Percentiles rank a stretch among this genome's conserved stretches.
Conservation (phyloP, 2,113 vertebrate genomes). For the Orthonyx spaldingii region DNA sequence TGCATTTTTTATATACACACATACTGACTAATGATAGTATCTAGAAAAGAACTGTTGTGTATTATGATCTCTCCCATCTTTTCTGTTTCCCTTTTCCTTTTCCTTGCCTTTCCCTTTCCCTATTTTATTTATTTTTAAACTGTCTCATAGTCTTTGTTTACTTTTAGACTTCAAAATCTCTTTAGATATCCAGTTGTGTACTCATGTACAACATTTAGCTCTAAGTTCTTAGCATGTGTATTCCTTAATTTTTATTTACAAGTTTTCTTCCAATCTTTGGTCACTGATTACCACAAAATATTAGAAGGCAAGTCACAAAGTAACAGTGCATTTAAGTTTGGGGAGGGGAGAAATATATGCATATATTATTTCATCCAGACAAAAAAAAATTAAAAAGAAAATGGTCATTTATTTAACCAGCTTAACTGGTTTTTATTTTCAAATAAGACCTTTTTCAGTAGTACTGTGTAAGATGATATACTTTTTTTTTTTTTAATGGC, state of each 20-base stretch:
- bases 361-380: not conserved
- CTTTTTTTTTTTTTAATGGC: not conserved
- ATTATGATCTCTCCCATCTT: not conserved
- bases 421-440: not conserved
- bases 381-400: not conserved
- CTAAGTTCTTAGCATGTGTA: not conserved
- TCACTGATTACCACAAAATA: not conserved
- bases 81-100: not conserved
- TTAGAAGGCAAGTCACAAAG: not conserved
- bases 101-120: not conserved
- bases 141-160: not conserved
- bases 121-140: not conserved
- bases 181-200: not conserved
- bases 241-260: not conserved
- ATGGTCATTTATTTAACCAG: not conserved
- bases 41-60: not conserved
- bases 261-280: not conserved
- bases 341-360: not conserved
- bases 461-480: not conserved
- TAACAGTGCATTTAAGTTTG: not conserved
- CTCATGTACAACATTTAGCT: not conserved
- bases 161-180: not conserved
- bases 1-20: not conserved
- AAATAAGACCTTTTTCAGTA: not conserved
- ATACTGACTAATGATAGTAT: not conserved